Conservation (phyloP, 2,888 invertebrate species). For the Carterocephalus palaemon region DNA sequence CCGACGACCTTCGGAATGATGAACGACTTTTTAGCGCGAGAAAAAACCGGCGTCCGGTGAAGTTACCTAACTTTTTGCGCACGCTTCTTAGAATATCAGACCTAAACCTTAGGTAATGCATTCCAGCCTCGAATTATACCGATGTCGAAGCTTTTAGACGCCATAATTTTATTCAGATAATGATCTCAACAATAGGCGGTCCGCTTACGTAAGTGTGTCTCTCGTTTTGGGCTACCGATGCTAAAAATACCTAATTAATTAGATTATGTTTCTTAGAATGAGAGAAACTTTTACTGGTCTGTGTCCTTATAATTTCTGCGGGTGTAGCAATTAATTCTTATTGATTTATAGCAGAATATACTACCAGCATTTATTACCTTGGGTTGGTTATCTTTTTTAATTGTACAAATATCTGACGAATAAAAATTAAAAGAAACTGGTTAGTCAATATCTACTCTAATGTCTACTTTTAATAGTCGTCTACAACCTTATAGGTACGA, state of each 20-base stretch:
- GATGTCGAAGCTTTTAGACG: constrained; percentile 50
- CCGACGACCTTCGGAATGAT: constrained; percentile 68
- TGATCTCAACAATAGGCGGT: constrained; percentile 47
- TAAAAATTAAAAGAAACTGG: no score
- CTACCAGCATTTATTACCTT: no score
- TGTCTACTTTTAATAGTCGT: no score
- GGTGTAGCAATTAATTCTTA: no score
- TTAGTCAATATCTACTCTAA: no score
- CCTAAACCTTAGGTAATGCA: constrained; percentile 62
- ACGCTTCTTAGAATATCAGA: constrained; percentile 61
- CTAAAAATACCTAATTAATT: constrained; percentile 31
- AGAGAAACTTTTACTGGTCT: constrained; percentile 20
- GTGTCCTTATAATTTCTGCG: no score
- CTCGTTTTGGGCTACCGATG: constrained; percentile 32
- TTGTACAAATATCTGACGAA: no score
- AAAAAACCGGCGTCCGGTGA: constrained; percentile 72
- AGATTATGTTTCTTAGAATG: constrained; percentile 31
- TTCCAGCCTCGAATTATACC: constrained; percentile 57
- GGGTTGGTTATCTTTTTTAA: no score
- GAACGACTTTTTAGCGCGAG: constrained; percentile 67
- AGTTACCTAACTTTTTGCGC: constrained; percentile 74
- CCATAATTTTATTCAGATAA: constrained; percentile 70
- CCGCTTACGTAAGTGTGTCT: constrained; percentile 35
- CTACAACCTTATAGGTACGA: no score
- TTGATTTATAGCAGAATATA: no score